Conservation (phyloP, 2,888 invertebrate genomes). For the Apocheima hispidaria region DNA sequence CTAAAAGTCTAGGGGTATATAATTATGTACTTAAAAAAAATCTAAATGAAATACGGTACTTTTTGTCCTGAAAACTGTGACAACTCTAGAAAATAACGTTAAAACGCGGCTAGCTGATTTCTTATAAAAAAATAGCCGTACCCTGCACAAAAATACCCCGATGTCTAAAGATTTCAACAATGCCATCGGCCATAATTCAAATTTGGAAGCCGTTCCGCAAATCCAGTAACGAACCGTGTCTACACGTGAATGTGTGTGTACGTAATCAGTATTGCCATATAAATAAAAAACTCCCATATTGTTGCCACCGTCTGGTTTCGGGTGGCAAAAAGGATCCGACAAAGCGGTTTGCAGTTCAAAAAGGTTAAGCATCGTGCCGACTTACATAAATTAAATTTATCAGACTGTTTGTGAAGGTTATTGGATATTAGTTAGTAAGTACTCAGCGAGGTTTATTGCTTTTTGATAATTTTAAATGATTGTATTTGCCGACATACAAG, state of each 20-base stretch:
- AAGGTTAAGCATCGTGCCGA: conserved; percentile 33
- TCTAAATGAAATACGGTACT: no score
- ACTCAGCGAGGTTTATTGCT: conserved; percentile 15
- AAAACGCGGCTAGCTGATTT: no score
- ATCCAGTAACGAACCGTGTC: conserved; percentile 79
- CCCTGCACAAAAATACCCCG: neutral
- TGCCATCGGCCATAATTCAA: conserved; percentile 68
- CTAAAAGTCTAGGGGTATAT: no score
- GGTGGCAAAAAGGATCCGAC: conserved; percentile 58
- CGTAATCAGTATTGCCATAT: conserved; percentile 39
- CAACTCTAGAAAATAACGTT: no score
- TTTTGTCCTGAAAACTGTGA: no score
- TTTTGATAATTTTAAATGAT: conserved; percentile 15
- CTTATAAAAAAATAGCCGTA: neutral
- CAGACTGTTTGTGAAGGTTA: conserved; percentile 34
- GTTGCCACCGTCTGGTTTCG: conserved; percentile 48
- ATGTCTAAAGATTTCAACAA: conserved; percentile 43
- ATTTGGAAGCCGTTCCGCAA: conserved; percentile 74
- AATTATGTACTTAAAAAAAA: no score
- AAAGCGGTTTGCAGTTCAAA: conserved; percentile 18
- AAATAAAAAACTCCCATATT: conserved; percentile 31
- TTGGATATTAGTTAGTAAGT: conserved; percentile 43
- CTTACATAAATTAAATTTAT: conserved; percentile 40
- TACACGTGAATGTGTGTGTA: conserved; percentile 47
- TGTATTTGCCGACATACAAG: conserved; percentile 20